phyloP scores from a whole-genome alignment of 2,888 invertebrate genomes.

The Hirtodrosophila trivittata region DNA sequence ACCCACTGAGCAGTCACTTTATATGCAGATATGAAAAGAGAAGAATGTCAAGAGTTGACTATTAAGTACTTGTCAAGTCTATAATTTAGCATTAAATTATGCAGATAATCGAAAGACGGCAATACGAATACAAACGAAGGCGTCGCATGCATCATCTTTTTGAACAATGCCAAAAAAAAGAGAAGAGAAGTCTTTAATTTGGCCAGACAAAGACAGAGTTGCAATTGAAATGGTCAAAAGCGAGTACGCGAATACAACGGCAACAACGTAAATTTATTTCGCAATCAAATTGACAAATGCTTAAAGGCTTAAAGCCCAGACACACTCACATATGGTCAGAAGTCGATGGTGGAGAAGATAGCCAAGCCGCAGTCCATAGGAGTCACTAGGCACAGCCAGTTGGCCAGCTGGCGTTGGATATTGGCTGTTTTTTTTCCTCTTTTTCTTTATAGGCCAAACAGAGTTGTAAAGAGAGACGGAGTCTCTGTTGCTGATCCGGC shows the following conservation, averaged over 20 bases:
- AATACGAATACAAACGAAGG: background rate
- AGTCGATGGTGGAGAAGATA: conserved; percentile 41
- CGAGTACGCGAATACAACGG: conserved; percentile 27
- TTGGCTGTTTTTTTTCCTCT: background rate
- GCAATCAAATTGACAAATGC: conserved; percentile 78
- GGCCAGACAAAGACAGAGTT: conserved; percentile 11
- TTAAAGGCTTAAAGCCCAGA: conserved; percentile 43
- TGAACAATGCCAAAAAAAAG: conserved; percentile 40
- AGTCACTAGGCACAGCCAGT: background rate
- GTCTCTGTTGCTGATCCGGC: conserved; percentile 24
- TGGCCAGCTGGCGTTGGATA: conserved; percentile 14
- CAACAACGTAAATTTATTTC: conserved; percentile 63
- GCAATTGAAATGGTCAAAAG: conserved; percentile 24
- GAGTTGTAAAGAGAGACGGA: conserved; percentile 7
- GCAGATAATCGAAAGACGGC: conserved; percentile 61
- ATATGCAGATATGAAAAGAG: too few species aligned
- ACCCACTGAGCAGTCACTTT: too few species aligned
- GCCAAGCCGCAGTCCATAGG: conserved; percentile 6
- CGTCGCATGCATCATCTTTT: conserved; percentile 62
- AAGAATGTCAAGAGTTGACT: background rate
- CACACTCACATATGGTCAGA: conserved; percentile 35
- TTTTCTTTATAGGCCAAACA: conserved; percentile 29
- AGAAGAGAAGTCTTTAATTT: conserved; percentile 40
- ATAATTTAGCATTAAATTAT: conserved; percentile 74
- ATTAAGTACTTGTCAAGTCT: conserved; percentile 25